phyloP scores from a whole-genome alignment of 2,797 vertebrate species.

The Lutjanus argentimaculatus region DNA sequence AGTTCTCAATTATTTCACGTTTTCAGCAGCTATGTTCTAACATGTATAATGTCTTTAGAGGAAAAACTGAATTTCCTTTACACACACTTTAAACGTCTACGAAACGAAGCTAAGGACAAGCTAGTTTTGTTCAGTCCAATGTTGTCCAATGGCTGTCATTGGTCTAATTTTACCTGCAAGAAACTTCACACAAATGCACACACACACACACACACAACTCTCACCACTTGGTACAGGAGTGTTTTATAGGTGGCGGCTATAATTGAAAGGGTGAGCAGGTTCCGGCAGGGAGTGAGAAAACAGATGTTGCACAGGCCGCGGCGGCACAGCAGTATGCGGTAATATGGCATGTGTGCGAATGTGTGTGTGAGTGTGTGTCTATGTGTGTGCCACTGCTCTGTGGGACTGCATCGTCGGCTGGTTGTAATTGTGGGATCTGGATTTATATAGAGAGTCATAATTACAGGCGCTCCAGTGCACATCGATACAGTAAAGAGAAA shows the following conservation, averaged over 20 bases:
- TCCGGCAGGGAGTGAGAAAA: constrained; percentile 79
- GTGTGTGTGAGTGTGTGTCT: constrained; percentile 24
- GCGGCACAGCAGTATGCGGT: constrained; percentile 60
- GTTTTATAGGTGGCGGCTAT: constrained; percentile 81
- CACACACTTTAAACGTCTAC: too few relatives aligned
- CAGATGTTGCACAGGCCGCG: constrained; percentile 81
- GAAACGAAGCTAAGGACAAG: neutral
- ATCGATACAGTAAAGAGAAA: constrained; percentile 64
- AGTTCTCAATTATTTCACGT: too few relatives aligned
- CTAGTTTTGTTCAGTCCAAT: neutral
- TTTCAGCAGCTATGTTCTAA: too few relatives aligned
- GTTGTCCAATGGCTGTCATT: constrained; percentile 12
- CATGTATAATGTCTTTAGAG: too few relatives aligned
- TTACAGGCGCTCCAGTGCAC: constrained; percentile 73
- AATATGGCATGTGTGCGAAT: constrained; percentile 45
- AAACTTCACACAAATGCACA: constrained; percentile 35
- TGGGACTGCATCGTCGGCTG: constrained; percentile 54
- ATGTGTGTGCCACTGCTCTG: constrained; percentile 26
- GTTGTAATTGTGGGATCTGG: constrained; percentile 83
- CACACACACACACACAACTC: constrained; percentile 25
- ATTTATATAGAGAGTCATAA: constrained; percentile 82
- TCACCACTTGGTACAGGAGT: constrained; percentile 64
- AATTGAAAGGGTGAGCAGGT: constrained; percentile 85
- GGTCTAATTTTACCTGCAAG: constrained; percentile 42
- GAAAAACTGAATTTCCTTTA: too few relatives aligned